phyloP scores from a whole-genome alignment of 2,113 vertebrate genomes.

The Anarhynchus alexandrinus region DNA sequence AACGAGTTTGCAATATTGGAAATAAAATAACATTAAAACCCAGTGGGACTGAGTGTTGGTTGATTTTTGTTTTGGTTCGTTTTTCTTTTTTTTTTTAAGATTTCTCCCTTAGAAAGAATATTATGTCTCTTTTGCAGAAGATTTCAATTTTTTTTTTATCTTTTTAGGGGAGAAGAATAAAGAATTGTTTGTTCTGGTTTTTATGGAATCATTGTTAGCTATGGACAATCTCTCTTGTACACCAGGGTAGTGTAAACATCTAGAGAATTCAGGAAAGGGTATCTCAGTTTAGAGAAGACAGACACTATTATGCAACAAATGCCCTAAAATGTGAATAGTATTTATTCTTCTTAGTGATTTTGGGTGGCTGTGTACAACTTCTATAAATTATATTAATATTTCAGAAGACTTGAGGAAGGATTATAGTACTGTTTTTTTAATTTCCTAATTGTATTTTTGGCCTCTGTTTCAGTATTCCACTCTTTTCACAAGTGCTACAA shows the following conservation, averaged over 20 bases:
- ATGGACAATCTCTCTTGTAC: background rate
- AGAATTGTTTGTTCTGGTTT: background rate
- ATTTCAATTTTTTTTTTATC: background rate
- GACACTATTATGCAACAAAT: background rate
- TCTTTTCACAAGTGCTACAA: background rate
- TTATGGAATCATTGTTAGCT: background rate
- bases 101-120: background rate
- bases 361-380: background rate
- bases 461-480: background rate
- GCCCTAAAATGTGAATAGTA: background rate
- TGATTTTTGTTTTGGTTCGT: background rate
- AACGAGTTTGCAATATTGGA: background rate
- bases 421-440: background rate
- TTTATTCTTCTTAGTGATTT: background rate
- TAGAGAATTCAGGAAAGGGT: background rate
- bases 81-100: background rate
- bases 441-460: background rate
- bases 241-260: background rate
- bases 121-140: background rate
- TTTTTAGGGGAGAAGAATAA: background rate
- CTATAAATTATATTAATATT: background rate
- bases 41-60: background rate
- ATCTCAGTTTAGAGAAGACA: background rate
- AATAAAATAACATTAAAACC: background rate
- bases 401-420: background rate